A percentile compares a stretch with the other conserved stretches of the same genome.
Conservation (phyloP, 2,888 invertebrate genomes). For the Subacronicta megacephala region DNA sequence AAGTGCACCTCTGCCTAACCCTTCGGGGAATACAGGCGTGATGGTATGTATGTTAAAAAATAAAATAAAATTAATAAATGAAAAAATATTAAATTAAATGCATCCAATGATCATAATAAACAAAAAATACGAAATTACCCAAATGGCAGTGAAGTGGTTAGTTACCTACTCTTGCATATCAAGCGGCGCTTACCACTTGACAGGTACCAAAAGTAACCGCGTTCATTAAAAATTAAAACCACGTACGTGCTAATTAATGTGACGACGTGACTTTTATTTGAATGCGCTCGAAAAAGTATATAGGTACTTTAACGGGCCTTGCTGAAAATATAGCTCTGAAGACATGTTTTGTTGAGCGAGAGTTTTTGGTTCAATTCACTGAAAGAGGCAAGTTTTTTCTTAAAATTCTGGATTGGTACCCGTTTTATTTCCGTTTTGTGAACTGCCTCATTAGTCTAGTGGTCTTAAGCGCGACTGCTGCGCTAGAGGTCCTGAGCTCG, state of each 20-base stretch:
- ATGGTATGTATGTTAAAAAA: too few species aligned
- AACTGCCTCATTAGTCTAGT: too few species aligned
- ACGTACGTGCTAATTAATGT: conserved; percentile 48
- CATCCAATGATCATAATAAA: conserved; percentile 32
- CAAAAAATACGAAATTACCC: conserved; percentile 35
- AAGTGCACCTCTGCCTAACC: too few species aligned
- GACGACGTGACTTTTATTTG: conserved; percentile 35
- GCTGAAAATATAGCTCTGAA: conserved; percentile 33
- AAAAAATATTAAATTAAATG: neutral
- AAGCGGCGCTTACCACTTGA: conserved; percentile 25
- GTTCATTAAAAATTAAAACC: conserved; percentile 50
- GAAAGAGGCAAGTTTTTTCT: too few species aligned
- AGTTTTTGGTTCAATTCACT: too few species aligned
- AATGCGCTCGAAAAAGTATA: conserved; percentile 31
- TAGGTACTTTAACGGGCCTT: conserved; percentile 39
- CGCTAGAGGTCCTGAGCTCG: too few species aligned
- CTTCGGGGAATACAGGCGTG: too few species aligned
- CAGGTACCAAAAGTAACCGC: conserved; percentile 32
- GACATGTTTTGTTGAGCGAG: too few species aligned
- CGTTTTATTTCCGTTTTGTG: too few species aligned
- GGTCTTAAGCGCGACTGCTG: too few species aligned
- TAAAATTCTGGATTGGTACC: too few species aligned
- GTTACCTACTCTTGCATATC: conserved; percentile 42
- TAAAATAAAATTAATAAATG: too few species aligned
- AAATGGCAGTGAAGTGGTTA: conserved; percentile 37